These are phyloP conservation scores for Apamea crenata DNA, from an alignment of 2,888 invertebrate genomes.

Conservation along the genomic window DNA sequence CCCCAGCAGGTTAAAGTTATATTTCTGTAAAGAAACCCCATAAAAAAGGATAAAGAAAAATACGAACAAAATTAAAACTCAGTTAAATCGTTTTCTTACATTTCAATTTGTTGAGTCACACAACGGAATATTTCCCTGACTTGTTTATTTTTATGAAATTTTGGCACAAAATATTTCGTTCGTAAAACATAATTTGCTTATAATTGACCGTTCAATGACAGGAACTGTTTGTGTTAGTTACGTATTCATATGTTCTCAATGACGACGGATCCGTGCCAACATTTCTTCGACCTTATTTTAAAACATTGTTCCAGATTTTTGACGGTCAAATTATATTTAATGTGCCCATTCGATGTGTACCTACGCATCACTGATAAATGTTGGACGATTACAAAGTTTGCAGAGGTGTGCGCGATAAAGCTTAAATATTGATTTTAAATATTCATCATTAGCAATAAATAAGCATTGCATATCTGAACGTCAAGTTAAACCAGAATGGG, in stretches of 20 bases:
- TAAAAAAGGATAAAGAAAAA: background rate
- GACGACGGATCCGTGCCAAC: constrained; percentile 81
- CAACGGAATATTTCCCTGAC: constrained; percentile 45
- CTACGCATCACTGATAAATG: constrained; percentile 42
- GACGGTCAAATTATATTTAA: constrained; percentile 87
- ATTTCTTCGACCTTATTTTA: constrained; percentile 85
- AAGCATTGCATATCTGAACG: background rate
- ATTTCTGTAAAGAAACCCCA: background rate
- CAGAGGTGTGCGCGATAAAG: constrained; percentile 10
- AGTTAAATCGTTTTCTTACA: background rate
- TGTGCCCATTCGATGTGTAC: constrained; percentile 61
- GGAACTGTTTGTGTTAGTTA: constrained; percentile 66
- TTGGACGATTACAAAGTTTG: constrained; percentile 42
- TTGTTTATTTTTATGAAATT: constrained; percentile 64
- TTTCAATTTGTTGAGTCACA: constrained; percentile 19
- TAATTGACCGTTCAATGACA: constrained; percentile 79
- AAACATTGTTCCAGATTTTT: constrained; percentile 84
- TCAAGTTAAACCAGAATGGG: background rate
- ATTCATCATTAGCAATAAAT: constrained; percentile 18
- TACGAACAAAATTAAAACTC: background rate
- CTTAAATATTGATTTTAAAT: constrained; percentile 44
- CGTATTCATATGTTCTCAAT: constrained; percentile 71
- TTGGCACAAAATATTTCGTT: constrained; percentile 66
- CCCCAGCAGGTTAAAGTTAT: background rate
- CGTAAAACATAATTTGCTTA: constrained; percentile 73